A percentile compares a stretch with the other conserved stretches of the same genome.
These are phyloP conservation scores for Bimastos eiseni DNA, from an alignment of 2,888 invertebrate genomes.

Conservation along the genomic window DNA sequence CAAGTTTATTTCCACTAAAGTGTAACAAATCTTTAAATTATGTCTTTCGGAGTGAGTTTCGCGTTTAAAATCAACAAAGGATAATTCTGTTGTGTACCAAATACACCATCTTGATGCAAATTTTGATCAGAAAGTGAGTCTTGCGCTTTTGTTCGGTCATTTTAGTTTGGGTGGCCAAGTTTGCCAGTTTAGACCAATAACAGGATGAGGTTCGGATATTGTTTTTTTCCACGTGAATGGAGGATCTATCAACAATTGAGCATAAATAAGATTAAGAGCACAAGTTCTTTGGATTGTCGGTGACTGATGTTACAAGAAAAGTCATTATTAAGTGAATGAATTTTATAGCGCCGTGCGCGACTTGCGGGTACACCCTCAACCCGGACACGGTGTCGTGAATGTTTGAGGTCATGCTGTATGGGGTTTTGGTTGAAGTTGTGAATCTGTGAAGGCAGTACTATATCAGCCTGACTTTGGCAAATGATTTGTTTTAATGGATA, in stretches of 20 bases:
- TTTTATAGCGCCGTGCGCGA: neutral
- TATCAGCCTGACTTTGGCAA: neutral
- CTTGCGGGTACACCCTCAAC: neutral
- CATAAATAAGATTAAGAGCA: neutral
- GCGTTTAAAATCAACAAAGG: neutral
- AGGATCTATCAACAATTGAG: neutral
- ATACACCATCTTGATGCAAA: neutral
- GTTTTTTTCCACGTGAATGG: neutral
- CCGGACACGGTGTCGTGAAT: neutral
- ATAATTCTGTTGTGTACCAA: neutral
- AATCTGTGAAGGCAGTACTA: neutral
- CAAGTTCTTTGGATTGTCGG: neutral
- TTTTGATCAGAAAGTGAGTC: neutral
- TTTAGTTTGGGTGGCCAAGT: neutral
- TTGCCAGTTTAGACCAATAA: neutral
- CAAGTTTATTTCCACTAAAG: neutral
- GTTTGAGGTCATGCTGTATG: neutral
- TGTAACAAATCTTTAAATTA: constrained; percentile 4
- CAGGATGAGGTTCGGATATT: neutral
- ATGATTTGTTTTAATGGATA: neutral
- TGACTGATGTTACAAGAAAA: neutral
- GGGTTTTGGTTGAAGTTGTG: neutral
- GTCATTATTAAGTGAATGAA: neutral
- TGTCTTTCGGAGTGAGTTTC: neutral
- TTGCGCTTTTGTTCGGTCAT: neutral